These are phyloP conservation scores for Panurus biarmicus DNA, from an alignment of 2,113 vertebrate species.

Conservation along the genomic window DNA sequence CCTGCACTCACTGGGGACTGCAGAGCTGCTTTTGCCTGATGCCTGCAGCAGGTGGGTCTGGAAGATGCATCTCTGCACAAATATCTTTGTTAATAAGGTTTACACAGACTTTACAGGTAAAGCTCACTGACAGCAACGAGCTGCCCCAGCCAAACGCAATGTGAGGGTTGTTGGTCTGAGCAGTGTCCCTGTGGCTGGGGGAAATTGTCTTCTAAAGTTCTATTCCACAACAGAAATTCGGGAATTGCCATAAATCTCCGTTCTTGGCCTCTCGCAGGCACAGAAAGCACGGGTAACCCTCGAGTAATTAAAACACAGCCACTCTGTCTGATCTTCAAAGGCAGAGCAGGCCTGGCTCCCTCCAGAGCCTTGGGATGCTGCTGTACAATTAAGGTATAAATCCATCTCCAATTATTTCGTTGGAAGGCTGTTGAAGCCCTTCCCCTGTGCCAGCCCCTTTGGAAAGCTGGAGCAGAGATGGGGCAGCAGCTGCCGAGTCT, in stretches of 20 bases:
- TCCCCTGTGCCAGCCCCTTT: constrained; percentile 44
- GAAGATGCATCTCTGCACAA: not conserved
- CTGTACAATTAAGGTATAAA: constrained; percentile 37
- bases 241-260: not conserved
- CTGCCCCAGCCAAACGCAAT: not conserved
- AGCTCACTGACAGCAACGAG: not conserved
- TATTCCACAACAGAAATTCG: not conserved
- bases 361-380: constrained; percentile 39
- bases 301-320: constrained; percentile 53
- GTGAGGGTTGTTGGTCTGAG: not conserved
- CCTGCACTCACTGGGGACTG: not conserved
- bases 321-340: constrained; percentile 56
- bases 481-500: constrained; percentile 33
- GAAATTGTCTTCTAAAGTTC: not conserved
- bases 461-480: constrained; percentile 6
- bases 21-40: not conserved
- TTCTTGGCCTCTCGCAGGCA: constrained; percentile 11
- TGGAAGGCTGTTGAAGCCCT: constrained; percentile 59
- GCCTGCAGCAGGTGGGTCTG: not conserved
- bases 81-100: not conserved
- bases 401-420: constrained; percentile 52
- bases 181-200: not conserved
- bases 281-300: constrained; percentile 23
- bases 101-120: not conserved
- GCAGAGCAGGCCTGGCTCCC: constrained; percentile 31